phyloP scores from a whole-genome alignment of 2,113 vertebrate species.

The Hydrolagus affinis region DNA sequence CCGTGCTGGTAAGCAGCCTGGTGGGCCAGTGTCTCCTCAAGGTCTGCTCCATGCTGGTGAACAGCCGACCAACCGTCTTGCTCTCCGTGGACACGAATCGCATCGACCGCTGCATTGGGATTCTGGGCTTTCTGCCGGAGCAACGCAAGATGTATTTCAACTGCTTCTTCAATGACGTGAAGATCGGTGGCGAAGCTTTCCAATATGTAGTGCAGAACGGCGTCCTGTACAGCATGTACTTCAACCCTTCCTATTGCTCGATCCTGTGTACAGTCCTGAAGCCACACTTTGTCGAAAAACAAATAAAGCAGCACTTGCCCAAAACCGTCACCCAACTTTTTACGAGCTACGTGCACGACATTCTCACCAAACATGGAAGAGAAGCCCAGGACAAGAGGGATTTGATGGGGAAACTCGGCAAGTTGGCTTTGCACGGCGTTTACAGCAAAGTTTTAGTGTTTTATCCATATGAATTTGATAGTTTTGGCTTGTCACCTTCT shows the following conservation, averaged over 20 bases:
- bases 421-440: slow-evolving; percentile 38
- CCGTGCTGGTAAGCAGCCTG: slow-evolving; percentile 49
- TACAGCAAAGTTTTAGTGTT: slow-evolving; percentile 34
- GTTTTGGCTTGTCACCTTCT: slow-evolving; percentile 39
- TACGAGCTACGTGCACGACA: slow-evolving; percentile 39
- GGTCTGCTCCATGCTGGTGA: slow-evolving; percentile 49
- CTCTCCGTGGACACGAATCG: slow-evolving; percentile 32
- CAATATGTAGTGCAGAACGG: slow-evolving; percentile 48
- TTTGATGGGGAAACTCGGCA: slow-evolving; percentile 42
- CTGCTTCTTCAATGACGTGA: slow-evolving; percentile 43
- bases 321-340: slow-evolving; percentile 55
- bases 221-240: slow-evolving; percentile 48
- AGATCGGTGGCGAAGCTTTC: slow-evolving; percentile 37
- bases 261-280: slow-evolving; percentile 48
- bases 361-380: slow-evolving; percentile 41
- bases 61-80: slow-evolving; percentile 37
- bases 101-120: slow-evolving; percentile 36
- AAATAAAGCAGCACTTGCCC: slow-evolving; percentile 40
- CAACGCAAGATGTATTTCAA: slow-evolving; percentile 51
- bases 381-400: slow-evolving; percentile 33
- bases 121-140: slow-evolving; percentile 51
- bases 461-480: slow-evolving; percentile 37
- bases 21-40: slow-evolving; percentile 48
- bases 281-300: slow-evolving; percentile 7
- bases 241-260: slow-evolving; percentile 59